phyloP scores from a whole-genome alignment of 2,113 vertebrate genomes.

The Corythoichthys intestinalis region DNA sequence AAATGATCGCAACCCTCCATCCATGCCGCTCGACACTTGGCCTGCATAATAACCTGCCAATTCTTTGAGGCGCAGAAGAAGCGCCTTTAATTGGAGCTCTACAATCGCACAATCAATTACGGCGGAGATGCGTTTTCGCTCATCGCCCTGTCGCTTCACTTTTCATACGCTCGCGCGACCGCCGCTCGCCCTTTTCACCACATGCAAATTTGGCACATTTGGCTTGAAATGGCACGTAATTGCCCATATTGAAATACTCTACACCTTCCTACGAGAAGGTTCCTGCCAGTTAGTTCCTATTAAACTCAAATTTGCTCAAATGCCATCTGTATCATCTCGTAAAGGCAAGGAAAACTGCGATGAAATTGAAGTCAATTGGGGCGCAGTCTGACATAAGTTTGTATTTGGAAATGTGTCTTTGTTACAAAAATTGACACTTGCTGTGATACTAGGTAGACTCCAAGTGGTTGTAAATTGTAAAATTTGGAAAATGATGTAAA shows the following conservation, averaged over 20 bases:
- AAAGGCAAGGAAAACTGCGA: constrained; percentile 74
- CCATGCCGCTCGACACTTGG: constrained; percentile 71
- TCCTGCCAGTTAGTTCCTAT: constrained; percentile 78
- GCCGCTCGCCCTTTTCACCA: constrained; percentile 72
- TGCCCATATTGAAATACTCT: constrained; percentile 75
- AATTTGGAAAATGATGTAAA: neutral
- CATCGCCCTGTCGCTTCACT: constrained; percentile 77
- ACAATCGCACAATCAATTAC: constrained; percentile 84
- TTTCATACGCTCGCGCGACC: constrained; percentile 76
- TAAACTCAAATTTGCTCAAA: constrained; percentile 67
- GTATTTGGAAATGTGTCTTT: neutral
- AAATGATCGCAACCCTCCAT: constrained; percentile 71
- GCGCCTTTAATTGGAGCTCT: constrained; percentile 79
- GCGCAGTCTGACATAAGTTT: constrained; percentile 15
- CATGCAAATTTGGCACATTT: constrained; percentile 81
- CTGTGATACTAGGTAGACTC: too few species aligned
- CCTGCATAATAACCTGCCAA: constrained; percentile 73
- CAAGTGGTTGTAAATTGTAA: too few species aligned
- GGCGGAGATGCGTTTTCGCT: constrained; percentile 78
- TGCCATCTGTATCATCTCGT: constrained; percentile 76
- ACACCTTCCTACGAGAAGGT: constrained; percentile 78
- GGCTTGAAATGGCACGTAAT: constrained; percentile 78
- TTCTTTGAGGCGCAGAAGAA: constrained; percentile 80
- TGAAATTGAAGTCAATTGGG: constrained; percentile 58
- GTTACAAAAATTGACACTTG: neutral